A percentile compares a stretch with the other conserved stretches of the same genome.
Conservation (phyloP, 92 coral and sea anemone species). For the Umimayanthus chanpuru region DNA sequence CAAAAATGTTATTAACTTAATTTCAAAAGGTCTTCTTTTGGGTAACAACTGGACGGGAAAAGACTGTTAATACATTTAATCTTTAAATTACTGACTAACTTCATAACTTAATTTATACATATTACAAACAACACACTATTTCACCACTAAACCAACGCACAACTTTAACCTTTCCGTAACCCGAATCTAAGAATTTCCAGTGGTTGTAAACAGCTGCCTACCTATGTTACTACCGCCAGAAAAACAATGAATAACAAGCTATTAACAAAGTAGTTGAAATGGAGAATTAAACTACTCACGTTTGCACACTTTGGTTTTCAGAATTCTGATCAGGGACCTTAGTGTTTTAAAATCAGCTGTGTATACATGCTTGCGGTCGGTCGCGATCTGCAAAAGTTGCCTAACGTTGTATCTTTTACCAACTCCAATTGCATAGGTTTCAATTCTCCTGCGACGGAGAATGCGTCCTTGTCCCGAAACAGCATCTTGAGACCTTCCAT, state of each 20-base stretch:
- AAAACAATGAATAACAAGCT: background rate
- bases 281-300: constrained; percentile 38
- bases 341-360: constrained; percentile 78
- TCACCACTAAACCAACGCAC: too few relatives aligned
- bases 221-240: background rate
- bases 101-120: too few relatives aligned
- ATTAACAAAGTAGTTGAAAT: background rate
- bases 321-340: constrained; percentile 51
- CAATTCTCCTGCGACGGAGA: constrained; percentile 54
- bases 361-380: constrained; percentile 71
- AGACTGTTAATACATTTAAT: too few relatives aligned
- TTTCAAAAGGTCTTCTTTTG: too few relatives aligned
- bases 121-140: too few relatives aligned
- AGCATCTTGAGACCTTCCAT: constrained; percentile 74
- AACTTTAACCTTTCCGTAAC: too few relatives aligned
- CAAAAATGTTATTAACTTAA: too few relatives aligned
- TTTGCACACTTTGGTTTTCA: constrained; percentile 67
- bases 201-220: background rate
- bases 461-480: constrained; percentile 47
- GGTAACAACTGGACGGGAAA: too few relatives aligned
- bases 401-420: constrained; percentile 65
- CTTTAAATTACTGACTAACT: too few relatives aligned
- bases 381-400: constrained; percentile 73
- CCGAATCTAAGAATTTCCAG: too few relatives aligned
- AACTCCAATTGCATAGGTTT: constrained; percentile 61